Evolutionary conservation across 2,888 invertebrate species (phyloP).

Genomic region (Polyommatus iphigenia): DNA sequence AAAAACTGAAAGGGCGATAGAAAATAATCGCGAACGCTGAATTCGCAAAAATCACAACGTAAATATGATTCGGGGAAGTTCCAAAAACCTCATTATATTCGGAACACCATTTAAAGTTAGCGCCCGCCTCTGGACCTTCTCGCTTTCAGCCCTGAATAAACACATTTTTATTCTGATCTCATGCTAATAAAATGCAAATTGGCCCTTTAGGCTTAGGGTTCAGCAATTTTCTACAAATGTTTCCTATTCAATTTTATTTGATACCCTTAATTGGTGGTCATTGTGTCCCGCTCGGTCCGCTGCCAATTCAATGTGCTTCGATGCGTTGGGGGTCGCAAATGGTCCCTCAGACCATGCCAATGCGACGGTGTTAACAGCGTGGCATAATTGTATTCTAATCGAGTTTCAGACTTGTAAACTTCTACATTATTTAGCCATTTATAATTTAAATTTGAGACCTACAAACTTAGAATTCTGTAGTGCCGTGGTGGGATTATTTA

Average conservation of each 20-base stretch:
- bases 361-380: background rate
- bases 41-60: slow-evolving; percentile 19
- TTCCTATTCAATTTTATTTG: slow-evolving; percentile 71
- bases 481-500: too few species aligned
- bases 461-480: too few species aligned
- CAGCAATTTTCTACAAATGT: slow-evolving; percentile 73
- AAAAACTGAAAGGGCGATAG: background rate
- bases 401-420: background rate
- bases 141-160: slow-evolving; percentile 70
- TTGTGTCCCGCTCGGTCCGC: slow-evolving; percentile 38
- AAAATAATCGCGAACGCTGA: slow-evolving; percentile 3
- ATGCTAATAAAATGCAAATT: slow-evolving; percentile 77
- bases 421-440: too few species aligned
- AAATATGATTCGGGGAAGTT: slow-evolving; percentile 32
- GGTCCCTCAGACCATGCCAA: background rate
- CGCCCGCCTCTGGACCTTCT: slow-evolving; percentile 60
- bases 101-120: slow-evolving; percentile 53
- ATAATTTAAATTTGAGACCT: too few species aligned
- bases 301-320: slow-evolving; percentile 27
- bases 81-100: slow-evolving; percentile 54
- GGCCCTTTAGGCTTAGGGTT: slow-evolving; percentile 70
- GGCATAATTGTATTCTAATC: background rate
- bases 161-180: slow-evolving; percentile 74
- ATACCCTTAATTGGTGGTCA: slow-evolving; percentile 65
- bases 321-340: slow-evolving; percentile 13